phyloP scores from a whole-genome alignment of 2,797 vertebrate species.

The Acrocephalus scirpaceus region DNA sequence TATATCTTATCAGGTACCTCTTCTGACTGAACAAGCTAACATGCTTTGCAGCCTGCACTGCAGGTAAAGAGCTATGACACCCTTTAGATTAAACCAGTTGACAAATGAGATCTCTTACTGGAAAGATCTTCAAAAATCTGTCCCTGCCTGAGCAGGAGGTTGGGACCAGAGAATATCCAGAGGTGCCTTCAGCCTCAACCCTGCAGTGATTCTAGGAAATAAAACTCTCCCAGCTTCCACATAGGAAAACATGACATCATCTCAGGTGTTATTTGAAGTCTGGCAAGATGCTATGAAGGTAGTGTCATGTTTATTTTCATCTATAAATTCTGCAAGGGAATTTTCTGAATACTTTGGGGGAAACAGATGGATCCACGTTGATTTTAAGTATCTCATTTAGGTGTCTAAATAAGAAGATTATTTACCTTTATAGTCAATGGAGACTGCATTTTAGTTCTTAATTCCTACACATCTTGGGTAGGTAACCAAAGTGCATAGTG shows the following conservation, averaged over 20 bases:
- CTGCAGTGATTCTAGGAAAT: background rate
- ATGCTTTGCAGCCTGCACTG: background rate
- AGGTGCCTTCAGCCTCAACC: background rate
- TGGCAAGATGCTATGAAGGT: background rate
- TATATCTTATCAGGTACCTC: background rate
- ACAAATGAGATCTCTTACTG: fast-evolving
- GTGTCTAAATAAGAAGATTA: background rate
- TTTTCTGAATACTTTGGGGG: background rate
- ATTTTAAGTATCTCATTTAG: background rate
- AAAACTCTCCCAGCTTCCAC: background rate
- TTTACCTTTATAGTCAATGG: background rate
- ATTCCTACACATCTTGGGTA: background rate
- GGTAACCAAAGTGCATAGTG: background rate
- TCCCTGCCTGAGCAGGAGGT: background rate
- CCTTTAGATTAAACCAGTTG: background rate
- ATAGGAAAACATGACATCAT: background rate
- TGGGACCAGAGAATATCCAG: background rate
- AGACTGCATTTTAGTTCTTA: background rate
- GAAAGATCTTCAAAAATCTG: background rate
- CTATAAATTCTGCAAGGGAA: background rate
- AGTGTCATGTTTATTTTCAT: background rate
- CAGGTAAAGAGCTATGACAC: background rate
- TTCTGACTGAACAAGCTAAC: background rate
- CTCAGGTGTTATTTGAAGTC: background rate
- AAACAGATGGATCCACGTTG: background rate